A percentile compares a stretch with the other conserved stretches of the same genome.
Evolutionary conservation across 2,888 invertebrate species (phyloP).

Genomic region (Aphidoletes aphidimyza): DNA sequence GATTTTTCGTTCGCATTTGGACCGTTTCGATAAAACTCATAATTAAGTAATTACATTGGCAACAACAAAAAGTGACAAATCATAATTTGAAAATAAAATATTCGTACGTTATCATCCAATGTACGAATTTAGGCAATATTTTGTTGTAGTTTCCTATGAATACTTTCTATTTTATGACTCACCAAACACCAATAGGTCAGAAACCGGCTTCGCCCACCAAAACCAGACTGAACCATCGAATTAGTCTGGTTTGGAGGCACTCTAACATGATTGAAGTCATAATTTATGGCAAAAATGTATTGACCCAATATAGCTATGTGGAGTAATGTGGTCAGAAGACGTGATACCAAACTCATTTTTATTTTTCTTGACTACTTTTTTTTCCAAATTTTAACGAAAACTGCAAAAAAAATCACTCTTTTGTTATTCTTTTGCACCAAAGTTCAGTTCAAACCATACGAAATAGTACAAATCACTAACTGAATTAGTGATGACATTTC

Average conservation of each 20-base stretch:
- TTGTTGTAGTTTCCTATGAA: too few relatives aligned
- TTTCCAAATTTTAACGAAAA: not conserved
- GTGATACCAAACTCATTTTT: slow-evolving; percentile 59
- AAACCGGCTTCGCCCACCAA: slow-evolving; percentile 65
- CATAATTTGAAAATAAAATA: too few relatives aligned
- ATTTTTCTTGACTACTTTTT: not conserved
- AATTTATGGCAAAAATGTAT: slow-evolving; percentile 67
- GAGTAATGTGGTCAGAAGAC: slow-evolving; percentile 63
- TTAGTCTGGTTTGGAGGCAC: slow-evolving; percentile 61
- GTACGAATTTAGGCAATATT: too few relatives aligned
- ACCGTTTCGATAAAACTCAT: too few relatives aligned
- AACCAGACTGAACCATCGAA: slow-evolving; percentile 59
- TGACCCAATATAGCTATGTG: slow-evolving; percentile 65
- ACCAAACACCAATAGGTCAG: slow-evolving; percentile 70
- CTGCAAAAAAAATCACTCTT: too few relatives aligned
- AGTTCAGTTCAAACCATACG: not conserved
- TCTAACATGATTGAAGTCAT: slow-evolving; percentile 68
- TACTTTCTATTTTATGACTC: slow-evolving; percentile 59
- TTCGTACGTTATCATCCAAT: too few relatives aligned
- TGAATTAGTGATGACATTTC: slow-evolving; percentile 17
- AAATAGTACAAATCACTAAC: not conserved
- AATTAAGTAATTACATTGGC: too few relatives aligned
- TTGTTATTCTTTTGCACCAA: not conserved
- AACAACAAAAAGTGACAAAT: too few relatives aligned
- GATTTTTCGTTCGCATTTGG: too few relatives aligned